Evolutionary conservation across 2,797 vertebrate species (phyloP).

Genomic region (Simalia tracyae): DNA sequence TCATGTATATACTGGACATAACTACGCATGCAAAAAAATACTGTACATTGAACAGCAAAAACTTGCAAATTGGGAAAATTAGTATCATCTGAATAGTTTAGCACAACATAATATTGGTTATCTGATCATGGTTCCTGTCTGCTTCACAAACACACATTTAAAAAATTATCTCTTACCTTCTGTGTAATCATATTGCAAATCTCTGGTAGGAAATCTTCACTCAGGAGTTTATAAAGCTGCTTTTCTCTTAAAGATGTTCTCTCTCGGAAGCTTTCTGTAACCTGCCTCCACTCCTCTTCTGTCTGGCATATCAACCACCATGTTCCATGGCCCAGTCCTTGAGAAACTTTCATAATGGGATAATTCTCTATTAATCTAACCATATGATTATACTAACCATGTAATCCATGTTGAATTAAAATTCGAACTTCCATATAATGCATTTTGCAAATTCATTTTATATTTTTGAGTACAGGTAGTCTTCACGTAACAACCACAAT

Average conservation of each 20-base stretch:
- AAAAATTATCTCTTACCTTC: slow-evolving; percentile 78
- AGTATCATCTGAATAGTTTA: neutral
- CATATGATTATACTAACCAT: neutral
- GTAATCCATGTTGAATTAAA: neutral
- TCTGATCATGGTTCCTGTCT: neutral
- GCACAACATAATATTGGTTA: neutral
- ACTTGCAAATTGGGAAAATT: neutral
- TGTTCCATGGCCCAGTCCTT: slow-evolving; percentile 77
- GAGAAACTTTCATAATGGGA: slow-evolving; percentile 65
- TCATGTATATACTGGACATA: neutral
- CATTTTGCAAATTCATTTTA: neutral
- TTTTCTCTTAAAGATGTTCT: slow-evolving; percentile 89
- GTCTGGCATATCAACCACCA: slow-evolving; percentile 96
- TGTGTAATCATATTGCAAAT: slow-evolving; percentile 98
- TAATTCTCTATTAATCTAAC: neutral
- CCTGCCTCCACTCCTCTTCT: slow-evolving; percentile 90
- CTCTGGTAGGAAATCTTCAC: slow-evolving; percentile 96
- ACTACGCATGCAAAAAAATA: neutral
- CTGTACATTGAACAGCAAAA: neutral
- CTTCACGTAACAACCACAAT: neutral
- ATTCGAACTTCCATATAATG: neutral
- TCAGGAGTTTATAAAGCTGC: slow-evolving; percentile 94
- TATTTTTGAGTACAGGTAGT: neutral
- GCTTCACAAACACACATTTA: neutral
- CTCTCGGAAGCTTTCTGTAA: slow-evolving; percentile 93